These are phyloP conservation scores for Pandemis corylana DNA, from an alignment of 2,888 invertebrate genomes.

Conservation along the genomic window DNA sequence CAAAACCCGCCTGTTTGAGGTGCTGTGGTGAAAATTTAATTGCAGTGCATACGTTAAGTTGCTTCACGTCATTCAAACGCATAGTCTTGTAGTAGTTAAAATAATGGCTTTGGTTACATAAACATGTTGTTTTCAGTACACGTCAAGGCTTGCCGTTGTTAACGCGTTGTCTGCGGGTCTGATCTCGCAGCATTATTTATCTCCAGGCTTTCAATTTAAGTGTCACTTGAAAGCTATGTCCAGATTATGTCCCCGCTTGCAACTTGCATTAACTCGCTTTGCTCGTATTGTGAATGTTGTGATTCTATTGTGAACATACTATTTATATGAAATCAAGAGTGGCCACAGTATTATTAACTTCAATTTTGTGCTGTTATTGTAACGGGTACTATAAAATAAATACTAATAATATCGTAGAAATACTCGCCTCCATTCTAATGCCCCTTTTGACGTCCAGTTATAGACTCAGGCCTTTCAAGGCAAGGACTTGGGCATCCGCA, in stretches of 20 bases:
- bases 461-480: no score
- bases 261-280: constrained; percentile 19
- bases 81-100: background rate
- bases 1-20: no score
- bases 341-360: background rate
- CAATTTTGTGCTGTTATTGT: background rate
- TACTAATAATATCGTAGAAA: no score
- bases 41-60: no score
- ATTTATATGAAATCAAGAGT: constrained; percentile 7
- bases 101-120: background rate
- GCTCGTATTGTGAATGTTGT: constrained; percentile 23
- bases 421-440: no score
- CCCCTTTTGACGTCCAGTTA: no score
- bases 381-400: background rate
- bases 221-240: constrained; percentile 46
- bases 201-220: constrained; percentile 44
- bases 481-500: no score
- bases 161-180: constrained; percentile 42
- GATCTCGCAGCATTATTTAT: constrained; percentile 28
- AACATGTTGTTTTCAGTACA: constrained; percentile 11
- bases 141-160: constrained; percentile 35
- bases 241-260: constrained; percentile 36
- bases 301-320: constrained; percentile 20
- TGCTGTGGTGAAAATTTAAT: no score
- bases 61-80: no score